phyloP scores from a whole-genome alignment of 2,797 vertebrate genomes.

The Scyliorhinus canicula region DNA sequence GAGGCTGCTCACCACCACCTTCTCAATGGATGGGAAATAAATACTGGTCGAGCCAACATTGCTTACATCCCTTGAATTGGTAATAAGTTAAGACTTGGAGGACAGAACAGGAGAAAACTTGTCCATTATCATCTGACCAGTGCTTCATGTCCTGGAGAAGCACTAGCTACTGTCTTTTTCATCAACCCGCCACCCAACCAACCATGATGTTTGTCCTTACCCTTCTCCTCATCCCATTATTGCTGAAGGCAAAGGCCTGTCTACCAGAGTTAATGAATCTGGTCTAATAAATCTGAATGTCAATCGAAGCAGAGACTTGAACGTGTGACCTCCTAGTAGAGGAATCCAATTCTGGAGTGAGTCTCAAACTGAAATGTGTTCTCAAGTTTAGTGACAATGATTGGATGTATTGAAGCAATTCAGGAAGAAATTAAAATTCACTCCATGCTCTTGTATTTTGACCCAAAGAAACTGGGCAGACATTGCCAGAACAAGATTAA shows the following conservation, averaged over 20 bases:
- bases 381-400: neutral
- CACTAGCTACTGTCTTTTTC: neutral
- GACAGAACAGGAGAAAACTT: neutral
- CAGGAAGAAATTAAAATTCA: neutral
- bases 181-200: neutral
- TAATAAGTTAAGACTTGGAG: no score
- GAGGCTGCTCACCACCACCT: no score
- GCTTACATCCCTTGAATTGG: no score
- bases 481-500: constrained; percentile 4
- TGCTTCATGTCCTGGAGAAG: neutral
- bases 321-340: neutral
- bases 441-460: neutral
- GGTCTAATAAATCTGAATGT: neutral
- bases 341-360: neutral
- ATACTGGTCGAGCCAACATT: no score
- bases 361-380: neutral
- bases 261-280: neutral
- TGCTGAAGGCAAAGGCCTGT: neutral
- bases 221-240: neutral
- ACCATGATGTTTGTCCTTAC: neutral
- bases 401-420: neutral
- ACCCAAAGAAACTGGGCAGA: neutral
- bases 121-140: neutral
- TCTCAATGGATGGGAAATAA: no score
- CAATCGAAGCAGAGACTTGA: neutral